phyloP scores from a whole-genome alignment of 2,113 vertebrate species.

The Chaetura pelagica region DNA sequence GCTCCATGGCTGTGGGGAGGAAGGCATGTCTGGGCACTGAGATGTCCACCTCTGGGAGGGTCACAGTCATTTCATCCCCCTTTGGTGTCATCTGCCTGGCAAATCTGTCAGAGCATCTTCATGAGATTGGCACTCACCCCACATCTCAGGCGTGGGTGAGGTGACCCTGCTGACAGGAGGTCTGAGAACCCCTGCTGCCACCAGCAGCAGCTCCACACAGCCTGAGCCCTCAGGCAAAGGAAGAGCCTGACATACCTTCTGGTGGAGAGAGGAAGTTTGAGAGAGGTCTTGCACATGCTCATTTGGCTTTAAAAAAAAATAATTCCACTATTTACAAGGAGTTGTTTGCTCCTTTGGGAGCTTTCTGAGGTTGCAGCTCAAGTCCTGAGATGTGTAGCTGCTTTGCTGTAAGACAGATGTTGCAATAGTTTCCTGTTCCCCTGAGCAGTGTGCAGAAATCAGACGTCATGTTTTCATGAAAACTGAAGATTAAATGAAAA shows the following conservation, averaged over 20 bases:
- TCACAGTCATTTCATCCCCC: accelerated
- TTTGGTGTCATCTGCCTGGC: accelerated
- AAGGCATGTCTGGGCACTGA: background rate
- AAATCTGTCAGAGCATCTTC: background rate
- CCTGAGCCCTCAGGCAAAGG: background rate
- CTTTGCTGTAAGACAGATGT: background rate
- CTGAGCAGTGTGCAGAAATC: background rate
- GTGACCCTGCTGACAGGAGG: background rate
- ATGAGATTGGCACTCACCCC: accelerated
- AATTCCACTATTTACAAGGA: background rate
- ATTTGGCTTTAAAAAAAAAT: accelerated
- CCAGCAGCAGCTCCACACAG: accelerated
- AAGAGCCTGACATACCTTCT: accelerated
- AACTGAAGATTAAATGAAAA: background rate
- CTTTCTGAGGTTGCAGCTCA: background rate
- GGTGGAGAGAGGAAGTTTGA: background rate
- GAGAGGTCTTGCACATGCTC: background rate
- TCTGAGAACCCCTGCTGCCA: background rate
- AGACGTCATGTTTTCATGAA: background rate
- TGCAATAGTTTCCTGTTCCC: background rate
- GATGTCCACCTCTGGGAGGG: background rate
- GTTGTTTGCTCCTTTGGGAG: background rate
- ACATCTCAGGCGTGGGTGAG: accelerated
- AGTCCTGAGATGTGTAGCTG: background rate
- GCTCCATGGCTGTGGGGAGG: background rate